phyloP scores from a whole-genome alignment of 2,797 vertebrate species.

The Hybognathus amarus region DNA sequence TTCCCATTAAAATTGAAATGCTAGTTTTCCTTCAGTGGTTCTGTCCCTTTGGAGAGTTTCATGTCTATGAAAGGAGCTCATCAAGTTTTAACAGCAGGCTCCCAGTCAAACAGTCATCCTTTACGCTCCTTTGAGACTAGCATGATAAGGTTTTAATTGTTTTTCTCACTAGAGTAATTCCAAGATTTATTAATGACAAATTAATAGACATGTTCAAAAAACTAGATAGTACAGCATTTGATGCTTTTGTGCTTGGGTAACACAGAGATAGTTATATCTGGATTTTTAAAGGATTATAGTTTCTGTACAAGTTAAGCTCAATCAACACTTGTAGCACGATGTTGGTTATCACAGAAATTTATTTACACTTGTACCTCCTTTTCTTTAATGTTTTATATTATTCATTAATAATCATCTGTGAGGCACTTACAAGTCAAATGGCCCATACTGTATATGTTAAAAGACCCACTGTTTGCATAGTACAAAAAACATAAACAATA shows the following conservation, averaged over 20 bases:
- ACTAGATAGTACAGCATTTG: constrained; percentile 38
- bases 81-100: constrained; percentile 42
- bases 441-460: not conserved
- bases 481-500: not conserved
- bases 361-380: not conserved
- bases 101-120: constrained; percentile 44
- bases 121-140: constrained; percentile 32
- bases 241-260: constrained; percentile 19
- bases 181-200: constrained; percentile 56
- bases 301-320: not conserved
- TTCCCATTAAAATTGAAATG: constrained; percentile 23
- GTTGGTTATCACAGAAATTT: not conserved
- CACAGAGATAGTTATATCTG: not conserved
- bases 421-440: not conserved
- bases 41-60: constrained; percentile 16
- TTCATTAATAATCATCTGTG: too few species aligned
- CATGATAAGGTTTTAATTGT: constrained; percentile 52
- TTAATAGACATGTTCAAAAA: constrained; percentile 55
- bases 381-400: not conserved
- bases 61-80: constrained; percentile 33
- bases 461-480: not conserved
- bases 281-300: not conserved
- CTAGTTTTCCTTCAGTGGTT: constrained; percentile 30
- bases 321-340: not conserved
- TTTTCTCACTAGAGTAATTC: constrained; percentile 43